Evolutionary conservation across 2,888 invertebrate species (phyloP).

Genomic region (Theodoxus fluviatilis): DNA sequence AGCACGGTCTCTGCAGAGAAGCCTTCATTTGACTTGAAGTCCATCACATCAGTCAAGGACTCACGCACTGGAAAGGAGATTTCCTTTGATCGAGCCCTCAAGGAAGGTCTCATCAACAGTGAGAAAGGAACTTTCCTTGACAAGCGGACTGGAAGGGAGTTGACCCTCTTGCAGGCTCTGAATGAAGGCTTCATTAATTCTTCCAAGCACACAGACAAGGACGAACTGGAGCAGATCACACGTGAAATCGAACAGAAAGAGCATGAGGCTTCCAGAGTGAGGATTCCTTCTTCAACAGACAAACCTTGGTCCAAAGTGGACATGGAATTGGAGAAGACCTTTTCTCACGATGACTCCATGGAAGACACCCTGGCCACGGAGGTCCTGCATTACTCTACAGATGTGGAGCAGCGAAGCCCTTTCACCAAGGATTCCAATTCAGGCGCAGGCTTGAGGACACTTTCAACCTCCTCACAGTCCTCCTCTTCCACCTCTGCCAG

Average conservation of each 20-base stretch:
- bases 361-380: slow-evolving; percentile 43
- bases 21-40: slow-evolving; percentile 45
- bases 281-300: slow-evolving; percentile 34
- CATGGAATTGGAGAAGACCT: slow-evolving; percentile 53
- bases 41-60: slow-evolving; percentile 72
- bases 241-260: slow-evolving; percentile 40
- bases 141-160: slow-evolving; percentile 79
- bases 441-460: too few species aligned
- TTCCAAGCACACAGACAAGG: slow-evolving; percentile 50
- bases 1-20: slow-evolving; percentile 48
- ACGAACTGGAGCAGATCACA: slow-evolving; percentile 46
- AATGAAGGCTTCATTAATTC: slow-evolving; percentile 72
- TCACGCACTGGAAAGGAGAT: slow-evolving; percentile 73
- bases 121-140: slow-evolving; percentile 80
- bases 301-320: slow-evolving; percentile 47
- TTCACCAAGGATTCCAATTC: too few species aligned
- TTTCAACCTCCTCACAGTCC: too few species aligned
- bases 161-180: slow-evolving; percentile 85
- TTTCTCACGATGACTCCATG: slow-evolving; percentile 33
- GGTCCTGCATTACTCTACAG: slow-evolving; percentile 52
- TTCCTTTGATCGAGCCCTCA: slow-evolving; percentile 50
- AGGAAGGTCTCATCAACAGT: slow-evolving; percentile 62
- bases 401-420: slow-evolving; percentile 37
- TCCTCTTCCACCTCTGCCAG: too few species aligned
- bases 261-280: slow-evolving; percentile 25